A percentile compares a stretch with the other conserved stretches of the same genome.
Conservation (phyloP, 1,140 invertebrate genomes). For the Drosophila nasuta region DNA sequence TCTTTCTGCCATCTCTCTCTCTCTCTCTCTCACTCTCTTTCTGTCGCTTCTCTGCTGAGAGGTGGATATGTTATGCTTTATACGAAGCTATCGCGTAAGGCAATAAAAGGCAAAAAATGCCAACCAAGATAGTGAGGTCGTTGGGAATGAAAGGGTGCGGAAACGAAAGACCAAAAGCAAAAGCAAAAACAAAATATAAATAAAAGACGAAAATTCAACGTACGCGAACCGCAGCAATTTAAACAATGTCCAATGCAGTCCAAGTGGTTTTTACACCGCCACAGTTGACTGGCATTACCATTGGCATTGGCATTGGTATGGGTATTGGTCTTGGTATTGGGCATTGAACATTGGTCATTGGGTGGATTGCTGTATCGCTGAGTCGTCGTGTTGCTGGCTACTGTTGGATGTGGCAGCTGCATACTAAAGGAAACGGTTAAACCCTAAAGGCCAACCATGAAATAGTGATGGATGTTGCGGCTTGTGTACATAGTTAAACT, state of each 20-base stretch:
- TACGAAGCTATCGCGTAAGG: constrained; percentile 47
- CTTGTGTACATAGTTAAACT: constrained; percentile 55
- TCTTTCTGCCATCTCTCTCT: not conserved
- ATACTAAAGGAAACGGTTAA: constrained; percentile 65
- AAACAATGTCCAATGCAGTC: constrained; percentile 81
- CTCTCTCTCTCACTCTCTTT: too few relatives aligned
- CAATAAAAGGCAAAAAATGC: constrained; percentile 60
- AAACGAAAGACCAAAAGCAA: constrained; percentile 61
- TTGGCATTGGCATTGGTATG: constrained; percentile 5
- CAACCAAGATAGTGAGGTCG: not conserved
- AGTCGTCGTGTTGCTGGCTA: not conserved
- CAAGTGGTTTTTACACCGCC: constrained; percentile 70
- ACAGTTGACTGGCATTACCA: constrained; percentile 51
- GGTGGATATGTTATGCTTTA: constrained; percentile 64
- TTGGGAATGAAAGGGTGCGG: not conserved
- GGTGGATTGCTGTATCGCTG: not conserved
- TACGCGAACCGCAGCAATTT: constrained; percentile 80
- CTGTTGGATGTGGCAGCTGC: constrained; percentile 33
- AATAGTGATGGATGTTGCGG: constrained; percentile 73
- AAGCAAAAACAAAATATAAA: constrained; percentile 53
- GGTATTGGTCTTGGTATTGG: not conserved
- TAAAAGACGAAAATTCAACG: constrained; percentile 76
- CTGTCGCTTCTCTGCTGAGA: constrained; percentile 8
- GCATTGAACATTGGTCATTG: constrained; percentile 2
- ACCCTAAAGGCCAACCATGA: constrained; percentile 68